Percentiles rank a stretch among this genome's conserved stretches.
These are phyloP conservation scores for Stichopus chloronotus DNA, from an alignment of 35 echinoderm and acorn worm species.

Conservation along the genomic window DNA sequence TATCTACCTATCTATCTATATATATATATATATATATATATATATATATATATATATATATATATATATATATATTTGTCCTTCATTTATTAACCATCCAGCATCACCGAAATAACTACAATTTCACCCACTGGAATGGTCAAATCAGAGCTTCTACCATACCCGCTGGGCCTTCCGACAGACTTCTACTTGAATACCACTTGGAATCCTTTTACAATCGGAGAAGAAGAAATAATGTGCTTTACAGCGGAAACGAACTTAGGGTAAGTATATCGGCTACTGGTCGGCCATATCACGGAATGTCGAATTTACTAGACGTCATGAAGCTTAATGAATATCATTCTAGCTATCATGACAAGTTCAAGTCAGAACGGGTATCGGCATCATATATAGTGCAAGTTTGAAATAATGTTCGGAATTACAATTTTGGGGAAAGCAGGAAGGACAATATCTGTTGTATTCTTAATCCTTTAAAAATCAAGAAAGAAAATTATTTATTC, in stretches of 20 bases:
- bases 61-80: not conserved
- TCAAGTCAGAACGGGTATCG: not conserved
- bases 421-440: too few species aligned
- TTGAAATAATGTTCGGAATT: too few species aligned
- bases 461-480: too few species aligned
- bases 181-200: constrained; percentile 16
- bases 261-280: not conserved
- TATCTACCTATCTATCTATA: too few species aligned
- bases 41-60: too few species aligned
- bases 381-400: too few species aligned
- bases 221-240: constrained; percentile 26
- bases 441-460: too few species aligned
- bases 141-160: not conserved
- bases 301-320: too few species aligned
- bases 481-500: too few species aligned
- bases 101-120: constrained; percentile 2
- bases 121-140: not conserved
- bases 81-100: not conserved
- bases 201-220: not conserved
- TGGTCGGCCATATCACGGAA: too few species aligned
- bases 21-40: too few species aligned
- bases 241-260: not conserved
- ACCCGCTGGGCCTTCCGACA: not conserved
- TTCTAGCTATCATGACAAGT: not conserved
- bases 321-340: not conserved